These are phyloP conservation scores for Agrotis clavis DNA, from an alignment of 2,888 invertebrate genomes.

Conservation along the genomic window DNA sequence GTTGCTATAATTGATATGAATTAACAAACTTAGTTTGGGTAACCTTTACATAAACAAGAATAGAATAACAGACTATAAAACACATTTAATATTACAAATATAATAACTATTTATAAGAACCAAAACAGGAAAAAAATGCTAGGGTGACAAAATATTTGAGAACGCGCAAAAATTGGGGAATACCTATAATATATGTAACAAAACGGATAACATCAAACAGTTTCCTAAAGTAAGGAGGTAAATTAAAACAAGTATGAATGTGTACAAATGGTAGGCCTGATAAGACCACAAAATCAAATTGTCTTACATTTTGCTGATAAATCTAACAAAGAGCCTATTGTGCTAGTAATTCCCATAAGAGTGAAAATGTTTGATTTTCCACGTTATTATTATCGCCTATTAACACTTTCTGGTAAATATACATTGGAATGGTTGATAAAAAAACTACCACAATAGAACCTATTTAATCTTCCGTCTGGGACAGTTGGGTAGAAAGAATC, in stretches of 20 bases:
- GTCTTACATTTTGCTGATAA: slow-evolving; percentile 46
- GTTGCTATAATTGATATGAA: neutral
- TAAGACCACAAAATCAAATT: slow-evolving; percentile 23
- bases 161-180: no score
- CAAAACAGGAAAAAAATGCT: no score
- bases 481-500: neutral
- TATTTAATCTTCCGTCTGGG: neutral
- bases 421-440: neutral
- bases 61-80: no score
- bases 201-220: neutral
- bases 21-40: neutral
- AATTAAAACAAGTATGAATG: slow-evolving; percentile 8
- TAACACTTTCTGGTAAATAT: slow-evolving; percentile 41
- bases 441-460: slow-evolving; percentile 6
- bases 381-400: slow-evolving; percentile 38
- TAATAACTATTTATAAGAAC: no score
- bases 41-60: neutral
- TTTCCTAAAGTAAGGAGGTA: neutral
- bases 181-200: no score
- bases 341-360: slow-evolving; percentile 50
- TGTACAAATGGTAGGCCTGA: slow-evolving; percentile 24
- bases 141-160: no score
- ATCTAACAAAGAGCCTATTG: slow-evolving; percentile 55
- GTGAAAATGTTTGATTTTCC: slow-evolving; percentile 61
- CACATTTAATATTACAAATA: no score